Base-by-base conservation (phyloP, 2,113 vertebrate genomes). In the Edolisoma coerulescens region DNA sequence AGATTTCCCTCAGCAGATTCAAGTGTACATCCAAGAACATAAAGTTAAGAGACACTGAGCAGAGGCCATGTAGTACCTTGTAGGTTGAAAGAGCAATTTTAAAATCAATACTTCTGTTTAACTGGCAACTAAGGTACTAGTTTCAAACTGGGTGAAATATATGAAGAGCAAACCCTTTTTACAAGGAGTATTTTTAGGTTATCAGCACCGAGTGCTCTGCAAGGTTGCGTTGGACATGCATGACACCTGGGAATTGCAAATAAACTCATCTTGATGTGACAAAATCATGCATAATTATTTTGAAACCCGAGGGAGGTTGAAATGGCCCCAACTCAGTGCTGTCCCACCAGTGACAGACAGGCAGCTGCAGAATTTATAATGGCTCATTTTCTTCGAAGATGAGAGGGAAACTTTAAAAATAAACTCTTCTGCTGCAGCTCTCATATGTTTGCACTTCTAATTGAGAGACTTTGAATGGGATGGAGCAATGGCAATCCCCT, bases 61-160 rank as follows among this genome's bases (percentile, higher is more conserved):
- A 87, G 94, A 97, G 74, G 95, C 94, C 77, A 57, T 44, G 24
- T 69, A 95, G 67, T 93, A 68, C 94, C 87, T 97, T 77, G 81
- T 82, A 97, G 96, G 96, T 97, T 97, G 96, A 98, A 97, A 91
- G 96, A 96, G 84, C 93, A 95, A 93, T 97, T 97, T 95, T 90
- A 97, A 97, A 98, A 98, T 98, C 97, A 97, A 96, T 97, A 97
- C 80, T 96, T 90, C 64, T 74, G 89, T 88, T 97, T 98, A 97
- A 97, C 91, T 96, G 95, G 78, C 49, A 90, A 47, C 79, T 81
- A 50, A 77, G 49, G 87, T 54, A 73, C 47, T 88, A 63, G 80
- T 97, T 97, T 91, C 28, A 49, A 92, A 81, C 60, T 93, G 53
- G 59, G 41, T 89, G 86, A 93, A 94, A 93, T 95, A 89, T 53